A percentile compares a stretch with the other conserved stretches of the same genome.
Conservation (phyloP, 2,888 invertebrate genomes). For the Eledona agricola region DNA sequence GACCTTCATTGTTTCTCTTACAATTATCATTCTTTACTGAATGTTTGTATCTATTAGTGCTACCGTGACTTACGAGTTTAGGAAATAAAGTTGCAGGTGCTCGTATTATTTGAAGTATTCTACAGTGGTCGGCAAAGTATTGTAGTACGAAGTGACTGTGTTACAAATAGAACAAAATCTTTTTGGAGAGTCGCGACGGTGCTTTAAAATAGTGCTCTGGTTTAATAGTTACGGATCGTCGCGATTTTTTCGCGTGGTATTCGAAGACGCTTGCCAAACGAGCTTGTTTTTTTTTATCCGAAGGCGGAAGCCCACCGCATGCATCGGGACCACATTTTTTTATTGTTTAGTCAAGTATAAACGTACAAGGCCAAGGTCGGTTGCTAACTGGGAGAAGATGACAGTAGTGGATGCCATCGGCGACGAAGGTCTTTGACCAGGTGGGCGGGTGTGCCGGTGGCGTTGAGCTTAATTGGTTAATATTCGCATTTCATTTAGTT, state of each 20-base stretch:
- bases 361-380: constrained; percentile 37
- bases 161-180: no score
- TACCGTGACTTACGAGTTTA: no score
- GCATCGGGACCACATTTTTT: constrained; percentile 4
- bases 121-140: no score
- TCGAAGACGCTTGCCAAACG: constrained; percentile 14
- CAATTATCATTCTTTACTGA: no score
- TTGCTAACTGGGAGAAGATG: constrained; percentile 23
- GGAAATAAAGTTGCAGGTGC: no score
- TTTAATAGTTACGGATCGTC: constrained; percentile 3
- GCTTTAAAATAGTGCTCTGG: constrained; percentile 9
- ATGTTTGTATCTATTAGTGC: no score
- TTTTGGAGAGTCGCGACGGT: not conserved
- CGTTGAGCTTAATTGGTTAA: constrained; percentile 29
- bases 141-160: no score
- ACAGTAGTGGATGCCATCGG: constrained; percentile 2
- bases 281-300: constrained; percentile 1
- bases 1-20: no score
- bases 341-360: constrained; percentile 33
- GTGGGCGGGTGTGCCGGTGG: constrained; percentile 27
- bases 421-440: constrained; percentile 34
- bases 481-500: no score
- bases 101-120: no score
- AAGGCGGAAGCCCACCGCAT: constrained; percentile 6
- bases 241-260: no score